Evolutionary conservation across 1,140 invertebrate genomes (phyloP).

Genomic region (Centruroides vittatus): DNA sequence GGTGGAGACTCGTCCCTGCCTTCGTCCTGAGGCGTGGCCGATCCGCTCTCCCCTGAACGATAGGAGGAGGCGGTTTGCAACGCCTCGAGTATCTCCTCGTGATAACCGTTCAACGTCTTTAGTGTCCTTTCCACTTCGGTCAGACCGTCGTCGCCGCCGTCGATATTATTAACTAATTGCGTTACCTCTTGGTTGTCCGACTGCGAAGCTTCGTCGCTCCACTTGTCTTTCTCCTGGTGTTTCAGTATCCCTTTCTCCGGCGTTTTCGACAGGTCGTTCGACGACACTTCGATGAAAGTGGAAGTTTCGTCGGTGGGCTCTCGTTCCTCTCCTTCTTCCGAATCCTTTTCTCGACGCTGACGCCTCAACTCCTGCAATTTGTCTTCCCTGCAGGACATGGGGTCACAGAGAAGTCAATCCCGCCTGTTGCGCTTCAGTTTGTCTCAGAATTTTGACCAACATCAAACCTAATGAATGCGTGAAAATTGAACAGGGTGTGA

Average conservation of each 20-base stretch:
- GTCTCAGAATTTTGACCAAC: conserved; percentile 10
- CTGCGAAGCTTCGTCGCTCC: conserved; percentile 50
- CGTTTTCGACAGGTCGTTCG: conserved; percentile 52
- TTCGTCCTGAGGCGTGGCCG: background rate
- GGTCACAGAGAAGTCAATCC: conserved; percentile 4
- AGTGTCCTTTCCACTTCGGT: conserved; percentile 60
- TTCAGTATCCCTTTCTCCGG: conserved; percentile 78
- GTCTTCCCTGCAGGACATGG: conserved; percentile 18
- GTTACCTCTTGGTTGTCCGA: conserved; percentile 41
- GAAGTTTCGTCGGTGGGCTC: conserved; percentile 47
- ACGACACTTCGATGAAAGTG: conserved; percentile 62
- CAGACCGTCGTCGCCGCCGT: conserved; percentile 23
- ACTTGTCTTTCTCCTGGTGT: conserved; percentile 40
- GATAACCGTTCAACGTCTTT: conserved; percentile 77
- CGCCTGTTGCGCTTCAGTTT: no score
- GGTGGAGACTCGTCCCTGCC: background rate
- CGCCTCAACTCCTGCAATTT: conserved; percentile 21
- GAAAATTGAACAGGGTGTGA: conserved; percentile 8
- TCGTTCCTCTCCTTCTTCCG: conserved; percentile 4
- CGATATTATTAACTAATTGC: conserved; percentile 24
- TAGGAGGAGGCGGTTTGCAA: conserved; percentile 30
- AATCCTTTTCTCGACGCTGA: conserved; percentile 7
- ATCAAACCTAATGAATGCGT: conserved; percentile 5
- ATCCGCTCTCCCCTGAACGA: no score
- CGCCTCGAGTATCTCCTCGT: conserved; percentile 78